Percentiles rank a stretch among this genome's conserved stretches.
Evolutionary conservation across 2,888 invertebrate genomes (phyloP).

Genomic region (Drosophila pseudotakahashii): DNA sequence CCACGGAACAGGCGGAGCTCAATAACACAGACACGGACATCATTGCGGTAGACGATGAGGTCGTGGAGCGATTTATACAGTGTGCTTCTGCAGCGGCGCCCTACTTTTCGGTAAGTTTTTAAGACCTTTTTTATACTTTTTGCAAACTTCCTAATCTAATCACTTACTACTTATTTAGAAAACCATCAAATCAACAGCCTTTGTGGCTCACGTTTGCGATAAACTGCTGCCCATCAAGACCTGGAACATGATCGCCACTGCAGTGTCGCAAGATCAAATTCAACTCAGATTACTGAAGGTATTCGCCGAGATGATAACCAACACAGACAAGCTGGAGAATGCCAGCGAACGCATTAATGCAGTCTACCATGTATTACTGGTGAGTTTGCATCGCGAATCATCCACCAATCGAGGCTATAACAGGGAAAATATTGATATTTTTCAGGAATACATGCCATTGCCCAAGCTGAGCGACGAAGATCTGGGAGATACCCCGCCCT

Average conservation of each 20-base stretch:
- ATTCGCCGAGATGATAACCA: slow-evolving; percentile 93
- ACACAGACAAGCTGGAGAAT: slow-evolving; percentile 91
- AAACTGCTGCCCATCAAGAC: slow-evolving; percentile 91
- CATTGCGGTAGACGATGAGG: slow-evolving; percentile 87
- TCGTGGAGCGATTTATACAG: slow-evolving; percentile 91
- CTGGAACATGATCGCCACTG: slow-evolving; percentile 87
- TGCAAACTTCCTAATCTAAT: slow-evolving; percentile 10
- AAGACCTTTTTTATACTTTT: not conserved
- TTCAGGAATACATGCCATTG: slow-evolving; percentile 93
- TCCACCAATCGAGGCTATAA: not conserved
- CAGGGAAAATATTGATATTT: not conserved
- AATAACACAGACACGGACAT: slow-evolving; percentile 87
- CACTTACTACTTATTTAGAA: slow-evolving; percentile 86
- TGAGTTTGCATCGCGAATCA: slow-evolving; percentile 83
- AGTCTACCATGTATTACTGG: slow-evolving; percentile 91
- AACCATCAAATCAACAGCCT: slow-evolving; percentile 93
- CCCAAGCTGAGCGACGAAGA: slow-evolving; percentile 90
- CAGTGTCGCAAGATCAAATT: slow-evolving; percentile 87
- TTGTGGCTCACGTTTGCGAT: slow-evolving; percentile 93
- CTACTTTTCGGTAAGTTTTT: slow-evolving; percentile 91
- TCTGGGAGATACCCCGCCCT: slow-evolving; percentile 87
- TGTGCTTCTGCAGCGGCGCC: slow-evolving; percentile 94
- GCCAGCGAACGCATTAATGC: slow-evolving; percentile 90
- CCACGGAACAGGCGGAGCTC: slow-evolving; percentile 94
- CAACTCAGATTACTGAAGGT: slow-evolving; percentile 93